Base-by-base conservation (phyloP, 1,140 invertebrate species). In the Arctopsyche grandis region DNA sequence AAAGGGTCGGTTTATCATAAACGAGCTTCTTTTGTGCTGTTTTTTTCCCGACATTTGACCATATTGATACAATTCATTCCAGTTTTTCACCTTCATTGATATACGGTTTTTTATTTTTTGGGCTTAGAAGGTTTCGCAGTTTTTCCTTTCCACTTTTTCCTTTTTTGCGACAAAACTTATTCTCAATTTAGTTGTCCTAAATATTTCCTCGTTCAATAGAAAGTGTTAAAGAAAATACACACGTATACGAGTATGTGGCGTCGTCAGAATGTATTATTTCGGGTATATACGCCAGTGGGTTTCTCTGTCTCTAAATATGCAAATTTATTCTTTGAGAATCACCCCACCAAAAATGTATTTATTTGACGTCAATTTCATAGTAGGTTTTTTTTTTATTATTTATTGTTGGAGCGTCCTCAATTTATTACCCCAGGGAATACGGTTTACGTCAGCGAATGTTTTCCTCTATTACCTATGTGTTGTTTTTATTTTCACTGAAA, bases 311-410 rank as follows among this genome's bases (percentile, higher is more conserved):
- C 63, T 66, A 66, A 66, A 66, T 26, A 66, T 66, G 63, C 63
- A 66, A 66, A 66, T 66, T 66, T 66, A 66, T 66, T 66, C 63
- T 66, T 66, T 22, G 63, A 24, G 24, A 66, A 66, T 66, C 63
- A 66, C 48, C 48, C 16, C 48, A 38, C 48, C 48, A 52, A 52
- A 52, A 52, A 52, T 12, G 21, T 66, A 66, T 66, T 66, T 66
- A 66, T 66, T 66, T 26, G 63, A 66, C 63, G 63, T 66, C 63
- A 66, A 66, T 66, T 66, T 66, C 63, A 52, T 16, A 12, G 4
- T 12, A 12, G 48, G 12, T 52, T 52, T 52, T 52, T 46, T 46
- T 16, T 12, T 52, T 52, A 52, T 52, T 52, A 14, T 66, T 22
- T 66, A 66, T 66, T 66, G 63, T 66, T 22, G 24, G 24, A 66